Conservation (phyloP, 2,797 vertebrate species). For the Ceryle rudis region DNA sequence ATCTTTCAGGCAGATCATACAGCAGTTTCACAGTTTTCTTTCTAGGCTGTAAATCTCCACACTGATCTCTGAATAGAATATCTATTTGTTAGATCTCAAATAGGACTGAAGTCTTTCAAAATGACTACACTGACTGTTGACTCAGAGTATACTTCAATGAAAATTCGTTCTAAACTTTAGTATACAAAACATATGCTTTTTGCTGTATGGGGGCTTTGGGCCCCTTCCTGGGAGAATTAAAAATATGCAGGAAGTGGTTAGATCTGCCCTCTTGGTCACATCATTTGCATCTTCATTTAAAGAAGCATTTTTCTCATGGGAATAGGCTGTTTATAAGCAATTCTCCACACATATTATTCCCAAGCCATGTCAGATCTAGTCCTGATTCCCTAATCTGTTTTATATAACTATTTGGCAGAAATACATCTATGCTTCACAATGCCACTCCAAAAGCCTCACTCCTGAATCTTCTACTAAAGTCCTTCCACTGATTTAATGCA, state of each 20-base stretch:
- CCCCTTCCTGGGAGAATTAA: not conserved
- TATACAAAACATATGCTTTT: not conserved
- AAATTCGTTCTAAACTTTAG: not conserved
- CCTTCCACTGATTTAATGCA: not conserved
- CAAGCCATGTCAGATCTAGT: not conserved
- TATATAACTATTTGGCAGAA: slow-evolving; percentile 6
- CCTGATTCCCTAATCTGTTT: not conserved
- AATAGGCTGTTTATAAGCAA: not conserved
- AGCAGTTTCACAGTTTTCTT: not conserved
- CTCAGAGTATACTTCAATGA: not conserved
- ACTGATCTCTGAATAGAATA: not conserved
- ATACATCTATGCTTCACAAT: not conserved
- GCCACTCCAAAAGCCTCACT: not conserved
- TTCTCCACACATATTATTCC: not conserved
- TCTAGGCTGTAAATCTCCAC: not conserved
- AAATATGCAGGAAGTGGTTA: slow-evolving; percentile 46
- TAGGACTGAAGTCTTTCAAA: not conserved
- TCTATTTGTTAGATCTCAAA: not conserved
- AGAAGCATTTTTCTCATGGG: not conserved
- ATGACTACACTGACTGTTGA: not conserved
- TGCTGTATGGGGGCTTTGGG: not conserved
- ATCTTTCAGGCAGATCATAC: not conserved
- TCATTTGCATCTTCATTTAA: slow-evolving; percentile 7
- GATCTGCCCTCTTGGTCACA: not conserved
- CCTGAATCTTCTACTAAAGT: not conserved